A percentile compares a stretch with the other conserved stretches of the same genome.
phyloP scores from a whole-genome alignment of 2,113 vertebrate species.

The Ceratotherium simum region DNA sequence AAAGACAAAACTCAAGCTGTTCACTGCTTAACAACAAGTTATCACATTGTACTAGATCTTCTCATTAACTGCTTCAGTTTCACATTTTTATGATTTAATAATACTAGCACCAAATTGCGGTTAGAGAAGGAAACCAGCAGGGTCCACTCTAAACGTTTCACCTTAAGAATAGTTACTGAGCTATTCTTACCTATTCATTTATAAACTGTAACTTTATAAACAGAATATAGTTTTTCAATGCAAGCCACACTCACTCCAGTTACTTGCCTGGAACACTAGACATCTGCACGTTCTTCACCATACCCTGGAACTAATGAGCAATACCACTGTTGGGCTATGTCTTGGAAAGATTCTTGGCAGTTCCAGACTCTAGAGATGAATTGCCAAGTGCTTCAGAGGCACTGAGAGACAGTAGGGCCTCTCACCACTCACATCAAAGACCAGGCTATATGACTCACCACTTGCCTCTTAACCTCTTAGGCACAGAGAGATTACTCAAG shows the following conservation, averaged over 20 bases:
- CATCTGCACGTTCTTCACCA: background rate
- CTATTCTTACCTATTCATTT: background rate
- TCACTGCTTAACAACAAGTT: background rate
- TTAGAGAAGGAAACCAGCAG: background rate
- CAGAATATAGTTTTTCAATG: background rate
- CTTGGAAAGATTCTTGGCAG: background rate
- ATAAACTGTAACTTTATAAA: background rate
- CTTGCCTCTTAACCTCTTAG: background rate
- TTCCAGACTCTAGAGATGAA: background rate
- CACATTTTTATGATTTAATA: constrained; percentile 10
- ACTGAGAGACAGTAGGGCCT: background rate
- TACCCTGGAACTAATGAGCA: background rate
- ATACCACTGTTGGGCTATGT: background rate
- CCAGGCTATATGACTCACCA: background rate
- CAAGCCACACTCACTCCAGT: background rate
- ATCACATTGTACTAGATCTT: background rate
- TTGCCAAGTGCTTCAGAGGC: background rate
- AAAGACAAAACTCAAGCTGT: background rate
- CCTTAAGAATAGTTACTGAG: background rate
- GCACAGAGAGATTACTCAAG: background rate
- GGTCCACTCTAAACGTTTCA: background rate
- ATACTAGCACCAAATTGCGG: background rate
- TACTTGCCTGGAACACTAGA: background rate
- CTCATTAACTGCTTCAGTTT: background rate
- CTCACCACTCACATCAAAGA: background rate